Evolutionary conservation across 2,113 vertebrate genomes (phyloP).

Genomic region (Taxidea taxus): DNA sequence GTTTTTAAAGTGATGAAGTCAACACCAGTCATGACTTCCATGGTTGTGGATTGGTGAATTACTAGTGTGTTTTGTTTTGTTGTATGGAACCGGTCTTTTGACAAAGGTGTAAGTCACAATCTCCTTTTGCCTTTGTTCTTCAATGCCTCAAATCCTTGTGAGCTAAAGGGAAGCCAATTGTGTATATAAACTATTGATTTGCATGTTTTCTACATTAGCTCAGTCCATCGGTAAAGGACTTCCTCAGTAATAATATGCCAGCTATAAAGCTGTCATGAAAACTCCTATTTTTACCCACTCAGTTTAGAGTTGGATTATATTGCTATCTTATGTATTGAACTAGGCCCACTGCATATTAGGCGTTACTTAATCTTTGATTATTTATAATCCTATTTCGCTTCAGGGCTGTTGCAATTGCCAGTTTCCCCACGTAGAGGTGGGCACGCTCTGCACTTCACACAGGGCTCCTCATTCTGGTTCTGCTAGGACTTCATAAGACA

Average conservation of each 20-base stretch:
- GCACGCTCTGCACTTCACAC: fast-evolving
- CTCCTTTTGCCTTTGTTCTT: not conserved
- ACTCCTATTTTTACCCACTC: not conserved
- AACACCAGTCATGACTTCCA: not conserved
- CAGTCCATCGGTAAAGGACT: not conserved
- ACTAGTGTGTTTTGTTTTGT: not conserved
- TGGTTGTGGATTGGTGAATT: not conserved
- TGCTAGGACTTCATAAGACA: fast-evolving
- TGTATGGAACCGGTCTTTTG: not conserved
- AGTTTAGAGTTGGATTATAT: not conserved
- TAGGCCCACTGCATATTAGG: fast-evolving
- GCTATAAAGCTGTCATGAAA: not conserved
- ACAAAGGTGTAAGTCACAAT: fast-evolving
- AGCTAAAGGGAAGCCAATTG: not conserved
- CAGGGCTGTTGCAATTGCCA: fast-evolving
- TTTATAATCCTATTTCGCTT: not conserved
- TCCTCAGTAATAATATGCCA: not conserved
- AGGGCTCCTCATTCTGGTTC: fast-evolving
- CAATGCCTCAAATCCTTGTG: not conserved
- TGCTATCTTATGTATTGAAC: not conserved
- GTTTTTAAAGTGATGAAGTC: not conserved
- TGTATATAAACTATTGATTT: not conserved
- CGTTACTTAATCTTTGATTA: not conserved
- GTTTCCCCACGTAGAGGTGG: not conserved
- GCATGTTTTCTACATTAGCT: not conserved